phyloP scores from a whole-genome alignment of 2,797 vertebrate species.

The Nothura maculosa region DNA sequence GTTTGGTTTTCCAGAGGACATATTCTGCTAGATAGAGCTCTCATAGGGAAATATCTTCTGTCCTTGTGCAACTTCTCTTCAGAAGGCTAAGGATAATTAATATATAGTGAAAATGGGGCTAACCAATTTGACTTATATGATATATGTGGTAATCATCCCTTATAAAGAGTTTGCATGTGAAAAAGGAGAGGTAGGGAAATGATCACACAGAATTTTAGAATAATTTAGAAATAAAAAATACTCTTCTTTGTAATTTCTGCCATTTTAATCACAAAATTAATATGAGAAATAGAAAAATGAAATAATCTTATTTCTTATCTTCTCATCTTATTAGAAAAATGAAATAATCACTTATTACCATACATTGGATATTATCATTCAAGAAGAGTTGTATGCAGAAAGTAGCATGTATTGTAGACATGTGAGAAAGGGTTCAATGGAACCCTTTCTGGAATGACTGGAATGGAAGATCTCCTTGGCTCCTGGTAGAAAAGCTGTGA shows the following conservation, averaged over 20 bases:
- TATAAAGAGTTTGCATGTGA: not conserved
- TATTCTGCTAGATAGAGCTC: no score
- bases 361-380: not conserved
- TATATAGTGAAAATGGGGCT: not conserved
- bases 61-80: not conserved
- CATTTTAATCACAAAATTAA: slow-evolving; percentile 20
- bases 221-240: not conserved
- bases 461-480: slow-evolving; percentile 55
- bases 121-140: not conserved
- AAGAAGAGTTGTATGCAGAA: not conserved
- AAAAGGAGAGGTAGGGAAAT: not conserved
- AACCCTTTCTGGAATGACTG: slow-evolving; percentile 62
- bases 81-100: not conserved
- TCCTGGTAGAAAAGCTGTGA: slow-evolving; percentile 34
- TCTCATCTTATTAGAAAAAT: not conserved
- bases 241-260: not conserved
- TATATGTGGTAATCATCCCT: not conserved
- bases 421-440: slow-evolving; percentile 37
- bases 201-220: not conserved
- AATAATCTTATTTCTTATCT: not conserved
- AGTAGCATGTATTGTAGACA: slow-evolving; percentile 29
- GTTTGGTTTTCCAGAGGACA: rapidly evolving
- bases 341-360: not conserved
- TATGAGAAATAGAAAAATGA: not conserved
- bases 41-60: not conserved